phyloP scores from a whole-genome alignment of 1,140 invertebrate species.

The Halictus rubicundus region DNA sequence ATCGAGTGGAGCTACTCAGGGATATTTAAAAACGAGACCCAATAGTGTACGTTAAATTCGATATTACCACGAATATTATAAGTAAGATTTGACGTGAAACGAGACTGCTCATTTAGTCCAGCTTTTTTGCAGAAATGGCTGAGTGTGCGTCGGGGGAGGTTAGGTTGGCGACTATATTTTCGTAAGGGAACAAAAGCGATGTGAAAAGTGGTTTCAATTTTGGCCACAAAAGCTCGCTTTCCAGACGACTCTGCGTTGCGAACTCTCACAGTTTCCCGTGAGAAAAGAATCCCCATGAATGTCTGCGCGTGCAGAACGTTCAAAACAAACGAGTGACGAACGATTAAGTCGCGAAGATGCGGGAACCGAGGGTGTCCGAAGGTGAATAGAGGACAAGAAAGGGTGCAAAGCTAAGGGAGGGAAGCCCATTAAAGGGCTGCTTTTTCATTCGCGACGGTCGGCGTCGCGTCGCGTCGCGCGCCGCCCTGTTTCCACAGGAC shows the following conservation, averaged over 20 bases:
- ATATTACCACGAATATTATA: too few species aligned
- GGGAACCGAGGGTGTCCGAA: conserved; percentile 31
- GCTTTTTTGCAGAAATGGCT: too few species aligned
- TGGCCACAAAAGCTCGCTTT: too few species aligned
- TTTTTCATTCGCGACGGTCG: conserved; percentile 30
- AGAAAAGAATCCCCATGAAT: neutral
- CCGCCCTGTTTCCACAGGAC: conserved; percentile 8
- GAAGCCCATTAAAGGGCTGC: conserved; percentile 43
- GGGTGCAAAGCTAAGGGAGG: conserved; percentile 35
- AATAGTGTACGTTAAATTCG: too few species aligned
- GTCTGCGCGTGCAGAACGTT: conserved; percentile 37
- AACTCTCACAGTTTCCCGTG: neutral
- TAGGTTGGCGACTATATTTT: too few species aligned
- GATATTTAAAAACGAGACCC: too few species aligned
- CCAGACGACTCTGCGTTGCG: neutral
- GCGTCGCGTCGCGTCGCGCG: conserved; percentile 2
- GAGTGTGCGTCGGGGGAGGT: too few species aligned
- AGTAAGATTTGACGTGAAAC: too few species aligned
- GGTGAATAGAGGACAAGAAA: conserved; percentile 46
- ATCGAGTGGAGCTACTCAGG: too few species aligned
- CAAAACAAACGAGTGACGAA: conserved; percentile 54
- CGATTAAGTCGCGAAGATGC: conserved; percentile 43
- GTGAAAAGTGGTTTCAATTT: too few species aligned
- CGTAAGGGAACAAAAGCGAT: too few species aligned
- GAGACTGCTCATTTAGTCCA: too few species aligned